Percentiles rank a stretch among this genome's conserved stretches.
These are phyloP conservation scores for Alligator sinensis DNA, from an alignment of 2,113 vertebrate species.

Conservation along the genomic window DNA sequence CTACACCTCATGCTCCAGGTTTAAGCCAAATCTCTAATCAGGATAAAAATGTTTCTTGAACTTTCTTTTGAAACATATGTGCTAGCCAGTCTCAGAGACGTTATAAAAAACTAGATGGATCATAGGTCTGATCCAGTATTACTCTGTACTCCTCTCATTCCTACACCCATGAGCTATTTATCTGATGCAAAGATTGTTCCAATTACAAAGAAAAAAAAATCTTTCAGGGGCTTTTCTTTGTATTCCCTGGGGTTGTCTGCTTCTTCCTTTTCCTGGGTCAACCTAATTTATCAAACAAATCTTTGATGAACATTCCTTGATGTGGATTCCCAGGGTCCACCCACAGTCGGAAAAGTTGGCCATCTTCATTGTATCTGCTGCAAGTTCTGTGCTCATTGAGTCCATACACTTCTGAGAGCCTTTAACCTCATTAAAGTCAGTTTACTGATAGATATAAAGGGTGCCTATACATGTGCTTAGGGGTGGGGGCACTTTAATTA, in stretches of 20 bases:
- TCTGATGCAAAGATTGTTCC: neutral
- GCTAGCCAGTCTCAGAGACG: neutral
- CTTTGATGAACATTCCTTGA: neutral
- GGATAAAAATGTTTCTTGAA: neutral
- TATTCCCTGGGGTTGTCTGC: neutral
- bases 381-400: neutral
- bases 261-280: neutral
- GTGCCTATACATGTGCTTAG: too few relatives aligned
- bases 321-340: neutral
- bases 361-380: neutral
- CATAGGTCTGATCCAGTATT: neutral
- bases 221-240: neutral
- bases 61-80: conserved; percentile 1
- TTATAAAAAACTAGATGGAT: neutral
- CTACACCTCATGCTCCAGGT: neutral
- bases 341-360: neutral
- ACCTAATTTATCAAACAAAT: neutral
- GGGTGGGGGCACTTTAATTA: too few relatives aligned
- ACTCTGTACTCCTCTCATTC: neutral
- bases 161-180: neutral
- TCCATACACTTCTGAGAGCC: neutral
- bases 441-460: neutral
- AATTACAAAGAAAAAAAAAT: neutral
- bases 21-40: neutral
- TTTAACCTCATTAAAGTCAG: neutral